A percentile compares a stretch with the other conserved stretches of the same genome.
Evolutionary conservation across 1,140 invertebrate species (phyloP).

Genomic region (Pseudomyrmex concolor): DNA sequence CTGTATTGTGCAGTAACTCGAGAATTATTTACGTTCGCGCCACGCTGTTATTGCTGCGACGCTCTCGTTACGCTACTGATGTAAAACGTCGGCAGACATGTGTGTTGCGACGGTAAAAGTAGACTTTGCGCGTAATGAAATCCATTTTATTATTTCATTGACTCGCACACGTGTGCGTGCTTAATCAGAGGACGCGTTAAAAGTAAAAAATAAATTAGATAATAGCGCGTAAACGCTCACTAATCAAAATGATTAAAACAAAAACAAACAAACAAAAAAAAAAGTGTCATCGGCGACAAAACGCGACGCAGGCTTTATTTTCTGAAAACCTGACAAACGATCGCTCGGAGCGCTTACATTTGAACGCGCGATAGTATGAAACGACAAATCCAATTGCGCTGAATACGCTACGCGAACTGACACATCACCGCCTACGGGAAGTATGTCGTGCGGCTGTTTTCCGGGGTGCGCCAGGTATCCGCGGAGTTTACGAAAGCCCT

Average conservation of each 20-base stretch:
- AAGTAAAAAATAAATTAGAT: not conserved
- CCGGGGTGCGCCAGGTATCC: slow-evolving; percentile 37
- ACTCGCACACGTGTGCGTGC: not conserved
- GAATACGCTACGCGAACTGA: not conserved
- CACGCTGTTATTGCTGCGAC: not conserved
- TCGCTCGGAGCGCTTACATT: not conserved
- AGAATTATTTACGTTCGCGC: not conserved
- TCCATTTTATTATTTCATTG: not conserved
- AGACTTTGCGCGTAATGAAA: not conserved
- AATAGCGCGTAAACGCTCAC: too few relatives aligned
- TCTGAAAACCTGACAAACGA: not conserved
- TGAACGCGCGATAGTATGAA: slow-evolving; percentile 21
- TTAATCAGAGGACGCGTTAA: too few relatives aligned
- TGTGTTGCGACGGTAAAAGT: not conserved
- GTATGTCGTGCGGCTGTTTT: slow-evolving; percentile 25
- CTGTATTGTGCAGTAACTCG: too few relatives aligned
- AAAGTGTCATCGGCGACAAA: too few relatives aligned
- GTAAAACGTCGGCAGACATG: not conserved
- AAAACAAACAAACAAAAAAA: too few relatives aligned
- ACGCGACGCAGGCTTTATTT: too few relatives aligned
- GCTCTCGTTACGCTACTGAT: not conserved
- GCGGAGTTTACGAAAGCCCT: slow-evolving; percentile 44
- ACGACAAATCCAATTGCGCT: not conserved
- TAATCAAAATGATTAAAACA: too few relatives aligned
- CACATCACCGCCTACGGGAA: slow-evolving; percentile 1